Evolutionary conservation across 2,797 vertebrate genomes (phyloP), one percentile per base, ranked within the genome.

Genomic region (Tragopan temminckii): DNA sequence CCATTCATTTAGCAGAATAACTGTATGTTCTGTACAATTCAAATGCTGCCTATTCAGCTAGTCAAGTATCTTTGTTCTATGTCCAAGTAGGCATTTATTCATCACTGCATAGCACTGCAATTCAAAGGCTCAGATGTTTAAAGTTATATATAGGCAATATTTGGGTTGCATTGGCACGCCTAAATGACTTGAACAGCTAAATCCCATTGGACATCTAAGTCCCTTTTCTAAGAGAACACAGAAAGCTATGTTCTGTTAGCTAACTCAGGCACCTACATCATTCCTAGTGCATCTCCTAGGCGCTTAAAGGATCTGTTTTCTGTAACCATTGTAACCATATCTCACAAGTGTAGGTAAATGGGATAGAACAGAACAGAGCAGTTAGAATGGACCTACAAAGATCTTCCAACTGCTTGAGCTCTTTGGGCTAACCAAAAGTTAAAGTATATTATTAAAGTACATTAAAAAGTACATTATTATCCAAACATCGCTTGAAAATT

Each of bases 51-150:
- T 95, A 93, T 97, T 96, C 89, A 95, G 89, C 96, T 77, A 87
- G 84, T 92, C 93, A 87, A 68, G 72, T 92, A 92, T 91, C 91
- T 95, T 95, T 96, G 95, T 96, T 95, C 92, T 93, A 43, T 89
- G 85, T 95, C 96, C 94, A 96, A 95, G 90, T 67, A 92, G 87
- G 93, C 94, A 94, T 92, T 95, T 96, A 95, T 89, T 93, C 95
- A 93, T 82, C 91, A 38, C 82, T 79, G 52, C 90, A 93, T 67
- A 3, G 29, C 68, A 57, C 70, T 92, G 87, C 67, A 67, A 93
- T 95, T 89, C 82, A 89, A 89, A 93, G 78, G 87, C 94, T 95
- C 95, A 94, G 96, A 95, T 96, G 95, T 94, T 95, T 93, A 89
- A 94, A 92, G 87, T 91, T 93, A 96, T 91, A 95, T 95, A 95